These are phyloP conservation scores for Numenius arquata DNA, from an alignment of 2,113 vertebrate genomes.

Conservation along the genomic window DNA sequence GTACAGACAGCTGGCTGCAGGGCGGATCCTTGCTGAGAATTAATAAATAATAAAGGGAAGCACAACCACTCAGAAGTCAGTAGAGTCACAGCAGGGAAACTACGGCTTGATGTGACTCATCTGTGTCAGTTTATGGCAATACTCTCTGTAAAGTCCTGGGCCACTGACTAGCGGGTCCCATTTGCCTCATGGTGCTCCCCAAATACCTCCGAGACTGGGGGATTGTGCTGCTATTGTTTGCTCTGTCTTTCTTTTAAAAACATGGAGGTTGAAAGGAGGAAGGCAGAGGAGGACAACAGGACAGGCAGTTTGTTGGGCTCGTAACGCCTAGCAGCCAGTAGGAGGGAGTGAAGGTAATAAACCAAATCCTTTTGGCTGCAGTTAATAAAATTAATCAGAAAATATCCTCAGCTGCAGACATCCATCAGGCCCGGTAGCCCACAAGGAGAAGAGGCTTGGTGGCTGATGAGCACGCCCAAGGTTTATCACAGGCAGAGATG, in stretches of 20 bases:
- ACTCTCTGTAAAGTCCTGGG: neutral
- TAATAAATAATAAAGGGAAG: neutral
- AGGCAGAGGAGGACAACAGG: neutral
- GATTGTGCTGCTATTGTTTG: neutral
- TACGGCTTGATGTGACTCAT: neutral
- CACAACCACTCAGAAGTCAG: neutral
- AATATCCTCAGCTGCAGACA: neutral
- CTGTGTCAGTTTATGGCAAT: rapidly evolving
- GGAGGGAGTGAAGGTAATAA: neutral
- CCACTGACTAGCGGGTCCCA: neutral
- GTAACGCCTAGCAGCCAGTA: neutral
- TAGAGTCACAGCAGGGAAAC: neutral
- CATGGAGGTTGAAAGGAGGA: neutral
- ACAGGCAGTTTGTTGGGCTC: neutral
- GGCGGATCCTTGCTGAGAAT: neutral
- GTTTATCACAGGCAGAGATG: neutral
- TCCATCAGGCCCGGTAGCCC: neutral
- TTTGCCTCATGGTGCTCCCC: neutral
- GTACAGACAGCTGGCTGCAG: neutral
- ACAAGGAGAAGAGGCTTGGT: neutral
- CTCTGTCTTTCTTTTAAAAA: neutral
- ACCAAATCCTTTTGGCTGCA: neutral
- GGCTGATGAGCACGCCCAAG: neutral
- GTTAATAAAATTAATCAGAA: neutral
- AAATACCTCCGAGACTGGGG: rapidly evolving